Conservation (phyloP, 2,797 vertebrate species). For the Atherinosoma microstoma region DNA sequence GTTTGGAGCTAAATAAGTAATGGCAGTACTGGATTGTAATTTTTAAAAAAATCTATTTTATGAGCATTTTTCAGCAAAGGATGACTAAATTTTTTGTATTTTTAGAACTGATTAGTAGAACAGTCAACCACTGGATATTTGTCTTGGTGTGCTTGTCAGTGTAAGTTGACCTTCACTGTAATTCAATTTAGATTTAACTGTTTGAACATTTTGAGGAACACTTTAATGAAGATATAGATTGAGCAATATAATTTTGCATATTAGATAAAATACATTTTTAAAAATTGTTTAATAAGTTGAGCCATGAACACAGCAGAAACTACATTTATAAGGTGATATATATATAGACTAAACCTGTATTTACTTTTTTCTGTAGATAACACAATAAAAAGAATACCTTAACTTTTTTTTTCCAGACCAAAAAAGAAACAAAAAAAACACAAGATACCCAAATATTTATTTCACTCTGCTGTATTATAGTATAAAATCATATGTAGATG, state of each 20-base stretch:
- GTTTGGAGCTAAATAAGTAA: neutral
- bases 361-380: too few relatives aligned
- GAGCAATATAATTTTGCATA: neutral
- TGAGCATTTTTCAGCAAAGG: neutral
- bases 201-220: neutral
- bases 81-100: neutral
- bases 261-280: neutral
- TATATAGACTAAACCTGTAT: too few relatives aligned
- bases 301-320: neutral
- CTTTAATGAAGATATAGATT: neutral
- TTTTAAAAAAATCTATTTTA: neutral
- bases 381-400: too few relatives aligned
- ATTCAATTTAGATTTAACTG: neutral
- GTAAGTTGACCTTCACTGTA: neutral
- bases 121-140: neutral
- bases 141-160: neutral
- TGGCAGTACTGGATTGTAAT: neutral
- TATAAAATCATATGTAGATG: too few relatives aligned
- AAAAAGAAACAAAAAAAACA: too few relatives aligned
- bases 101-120: neutral
- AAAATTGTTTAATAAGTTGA: neutral
- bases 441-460: too few relatives aligned
- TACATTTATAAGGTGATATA: neutral
- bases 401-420: too few relatives aligned
- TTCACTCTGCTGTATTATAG: too few relatives aligned